phyloP scores from a whole-genome alignment of 2,888 invertebrate species.

The Sepiola atlantica region DNA sequence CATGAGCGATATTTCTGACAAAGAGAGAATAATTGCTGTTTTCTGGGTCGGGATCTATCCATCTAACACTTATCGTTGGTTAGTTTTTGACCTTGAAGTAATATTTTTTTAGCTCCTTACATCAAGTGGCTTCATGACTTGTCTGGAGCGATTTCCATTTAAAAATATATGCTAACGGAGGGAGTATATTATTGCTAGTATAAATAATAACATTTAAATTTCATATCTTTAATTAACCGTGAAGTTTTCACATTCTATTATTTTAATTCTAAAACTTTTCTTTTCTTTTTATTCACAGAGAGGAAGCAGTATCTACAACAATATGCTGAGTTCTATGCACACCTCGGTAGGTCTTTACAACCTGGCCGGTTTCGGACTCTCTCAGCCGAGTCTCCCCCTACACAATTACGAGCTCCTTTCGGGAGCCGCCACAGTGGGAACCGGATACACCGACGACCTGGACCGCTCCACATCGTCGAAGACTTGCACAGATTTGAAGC shows the following conservation, averaged over 20 bases:
- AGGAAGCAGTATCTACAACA: constrained; percentile 37
- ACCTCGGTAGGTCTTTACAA: constrained; percentile 38
- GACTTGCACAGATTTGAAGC: neutral
- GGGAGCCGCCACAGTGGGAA: neutral
- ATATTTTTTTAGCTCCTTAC: no score
- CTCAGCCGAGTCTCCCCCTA: neutral
- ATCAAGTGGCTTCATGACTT: no score
- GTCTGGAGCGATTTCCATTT: no score
- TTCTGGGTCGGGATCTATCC: no score
- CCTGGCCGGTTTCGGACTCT: constrained; percentile 36
- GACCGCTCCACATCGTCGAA: neutral
- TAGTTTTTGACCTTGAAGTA: no score
- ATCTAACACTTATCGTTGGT: no score
- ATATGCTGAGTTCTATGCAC: constrained; percentile 40
- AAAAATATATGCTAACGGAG: no score
- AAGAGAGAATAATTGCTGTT: no score
- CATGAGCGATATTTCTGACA: no score
- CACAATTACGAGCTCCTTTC: constrained; percentile 34
- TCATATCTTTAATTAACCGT: neutral
- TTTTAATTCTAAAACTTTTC: neutral
- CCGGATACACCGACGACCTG: neutral
- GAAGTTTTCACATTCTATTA: neutral
- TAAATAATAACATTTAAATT: neutral
- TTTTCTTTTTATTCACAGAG: neutral
- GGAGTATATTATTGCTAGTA: no score